These are phyloP conservation scores for Butorides virescens DNA, from an alignment of 2,113 vertebrate genomes.

Conservation along the genomic window DNA sequence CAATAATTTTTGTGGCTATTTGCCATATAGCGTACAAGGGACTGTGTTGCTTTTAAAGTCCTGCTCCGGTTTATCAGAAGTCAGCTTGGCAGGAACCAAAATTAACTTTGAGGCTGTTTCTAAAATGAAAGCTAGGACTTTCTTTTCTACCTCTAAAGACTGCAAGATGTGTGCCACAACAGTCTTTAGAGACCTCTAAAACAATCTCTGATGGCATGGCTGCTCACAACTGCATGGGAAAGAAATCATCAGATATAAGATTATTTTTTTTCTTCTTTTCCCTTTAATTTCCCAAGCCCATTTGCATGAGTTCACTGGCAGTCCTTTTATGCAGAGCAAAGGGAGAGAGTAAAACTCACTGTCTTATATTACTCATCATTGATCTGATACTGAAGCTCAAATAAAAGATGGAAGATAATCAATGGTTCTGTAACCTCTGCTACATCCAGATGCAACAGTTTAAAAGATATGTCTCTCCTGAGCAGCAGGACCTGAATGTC, in stretches of 20 bases:
- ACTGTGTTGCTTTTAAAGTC: neutral
- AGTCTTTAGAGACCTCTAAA: neutral
- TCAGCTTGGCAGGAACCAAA: neutral
- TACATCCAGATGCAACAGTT: neutral
- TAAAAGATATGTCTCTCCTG: neutral
- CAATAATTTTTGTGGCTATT: slow-evolving; percentile 19
- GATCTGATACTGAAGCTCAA: neutral
- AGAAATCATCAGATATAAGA: neutral
- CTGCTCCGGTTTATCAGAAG: neutral
- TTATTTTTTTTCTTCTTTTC: too few relatives aligned
- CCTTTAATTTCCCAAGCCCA: neutral
- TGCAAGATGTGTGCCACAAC: neutral
- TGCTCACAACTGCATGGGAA: neutral
- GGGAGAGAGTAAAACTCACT: neutral
- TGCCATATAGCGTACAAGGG: neutral
- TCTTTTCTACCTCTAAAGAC: neutral
- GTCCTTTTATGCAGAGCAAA: neutral
- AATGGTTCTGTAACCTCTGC: neutral
- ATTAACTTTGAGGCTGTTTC: neutral
- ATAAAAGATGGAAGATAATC: neutral
- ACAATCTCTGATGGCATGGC: neutral
- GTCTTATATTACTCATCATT: neutral
- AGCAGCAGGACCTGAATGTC: slow-evolving; percentile 39
- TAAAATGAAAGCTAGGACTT: neutral
- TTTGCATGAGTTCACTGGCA: neutral